Evolutionary conservation across 1,140 invertebrate genomes (phyloP), one percentile per base, ranked within the genome.

Genomic region (Drosophila melanica): DNA sequence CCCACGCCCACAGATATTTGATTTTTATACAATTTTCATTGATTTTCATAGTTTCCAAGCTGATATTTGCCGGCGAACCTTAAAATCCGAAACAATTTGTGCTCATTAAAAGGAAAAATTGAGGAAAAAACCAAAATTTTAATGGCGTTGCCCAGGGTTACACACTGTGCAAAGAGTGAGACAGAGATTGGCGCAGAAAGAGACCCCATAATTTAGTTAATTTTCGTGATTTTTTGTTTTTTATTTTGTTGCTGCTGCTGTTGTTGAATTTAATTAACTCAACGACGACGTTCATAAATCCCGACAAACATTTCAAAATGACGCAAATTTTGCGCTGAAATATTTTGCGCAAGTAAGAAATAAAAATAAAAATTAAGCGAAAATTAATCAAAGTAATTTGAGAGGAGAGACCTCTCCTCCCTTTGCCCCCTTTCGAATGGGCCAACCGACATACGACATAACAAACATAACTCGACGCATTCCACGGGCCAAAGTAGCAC

Each of bases 331-430:
- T 80, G 71, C 60, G 23, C 66, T 60, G 53, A 84, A 69, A 86
- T 81, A 86, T 87, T 77, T 86, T 23, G 63, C 57, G 68, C 23
- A 57, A 87, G 79, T 87, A 87, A 87, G 84, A 87, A 87, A 87
- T 87, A 87, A 87, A 89, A 89, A 87, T 87, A 89, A 87, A 87
- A 87, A 84, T 87, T 89, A 89, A 89, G 69, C 80, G 84, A 84
- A 87, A 87, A 87, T 87, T 87, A 87, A 87, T 87, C 82, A 85
- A 89, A 87, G 82, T 87, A 85, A 82, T 81, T 81, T 81, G 33
- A 11, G 20, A 54, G 57, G 23, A 65, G 66, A 14, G 53, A 51
- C 73, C 60, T 45, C 48, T 62, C 58, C n/a, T n/a, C 47, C 18
- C 16, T 45, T 20, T 20, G 27, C 39, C n/a, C 20, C 35, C 42